phyloP scores from a whole-genome alignment of 2,113 vertebrate genomes.

The Eurystomus gularis region DNA sequence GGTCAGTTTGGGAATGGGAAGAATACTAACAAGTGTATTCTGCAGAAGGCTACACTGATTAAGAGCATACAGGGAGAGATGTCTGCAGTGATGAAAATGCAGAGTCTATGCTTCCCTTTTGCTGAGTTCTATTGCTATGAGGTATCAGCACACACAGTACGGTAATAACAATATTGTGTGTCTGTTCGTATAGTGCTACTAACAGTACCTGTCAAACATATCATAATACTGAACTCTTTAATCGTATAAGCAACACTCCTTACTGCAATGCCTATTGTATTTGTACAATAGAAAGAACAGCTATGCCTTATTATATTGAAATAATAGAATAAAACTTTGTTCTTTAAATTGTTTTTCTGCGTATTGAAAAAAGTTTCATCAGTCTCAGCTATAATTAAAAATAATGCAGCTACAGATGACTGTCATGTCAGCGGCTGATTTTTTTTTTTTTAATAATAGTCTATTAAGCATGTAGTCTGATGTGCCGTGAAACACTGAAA shows the following conservation, averaged over 20 bases:
- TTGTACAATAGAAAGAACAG: conserved; percentile 1
- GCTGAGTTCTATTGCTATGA: background rate
- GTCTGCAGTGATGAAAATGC: background rate
- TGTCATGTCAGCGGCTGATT: background rate
- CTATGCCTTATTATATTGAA: background rate
- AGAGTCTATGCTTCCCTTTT: background rate
- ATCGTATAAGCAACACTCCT: conserved; percentile 17
- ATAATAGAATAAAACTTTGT: conserved; percentile 13
- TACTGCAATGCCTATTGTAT: conserved; percentile 22
- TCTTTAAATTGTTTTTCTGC: background rate
- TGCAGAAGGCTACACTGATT: background rate
- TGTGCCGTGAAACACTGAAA: background rate
- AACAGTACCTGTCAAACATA: conserved; percentile 36
- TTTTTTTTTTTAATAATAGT: background rate
- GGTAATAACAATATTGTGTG: conserved; percentile 25
- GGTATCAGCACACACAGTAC: background rate
- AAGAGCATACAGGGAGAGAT: background rate
- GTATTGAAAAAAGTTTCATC: background rate
- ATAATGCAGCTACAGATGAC: background rate
- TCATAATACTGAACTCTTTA: conserved; percentile 26
- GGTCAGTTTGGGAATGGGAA: background rate
- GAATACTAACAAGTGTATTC: background rate
- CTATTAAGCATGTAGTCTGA: background rate
- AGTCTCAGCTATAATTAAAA: conserved; percentile 14
- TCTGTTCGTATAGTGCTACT: conserved; percentile 12